These are phyloP conservation scores for Andricus grossulariae DNA, from an alignment of 1,140 invertebrate species.

Conservation along the genomic window DNA sequence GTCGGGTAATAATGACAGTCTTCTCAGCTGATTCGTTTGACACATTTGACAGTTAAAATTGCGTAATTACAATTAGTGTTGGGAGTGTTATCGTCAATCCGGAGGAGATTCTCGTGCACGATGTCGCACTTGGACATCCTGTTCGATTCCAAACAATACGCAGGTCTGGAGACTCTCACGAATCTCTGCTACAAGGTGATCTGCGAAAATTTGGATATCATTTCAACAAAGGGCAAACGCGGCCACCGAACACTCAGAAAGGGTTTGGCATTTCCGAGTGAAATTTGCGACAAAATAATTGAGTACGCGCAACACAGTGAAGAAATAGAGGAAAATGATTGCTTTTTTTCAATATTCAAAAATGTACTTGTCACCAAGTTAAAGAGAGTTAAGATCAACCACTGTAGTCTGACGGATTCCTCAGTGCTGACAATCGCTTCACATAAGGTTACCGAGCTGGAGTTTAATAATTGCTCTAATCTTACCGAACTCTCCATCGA, in stretches of 20 bases:
- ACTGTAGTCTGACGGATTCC: constrained; percentile 83
- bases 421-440: constrained; percentile 82
- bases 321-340: constrained; percentile 77
- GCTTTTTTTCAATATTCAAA: constrained; percentile 84
- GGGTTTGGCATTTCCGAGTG: constrained; percentile 80
- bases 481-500: constrained; percentile 79
- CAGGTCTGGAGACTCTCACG: constrained; percentile 73
- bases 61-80: constrained; percentile 47
- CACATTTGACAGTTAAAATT: constrained; percentile 57
- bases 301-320: constrained; percentile 78
- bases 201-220: constrained; percentile 79
- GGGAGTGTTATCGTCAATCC: constrained; percentile 31
- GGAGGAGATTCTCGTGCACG: not conserved
- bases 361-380: constrained; percentile 82
- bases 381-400: constrained; percentile 81
- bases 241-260: constrained; percentile 71
- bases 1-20: constrained; percentile 24
- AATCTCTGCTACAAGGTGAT: constrained; percentile 81
- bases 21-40: constrained; percentile 51
- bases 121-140: constrained; percentile 67
- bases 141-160: constrained; percentile 63
- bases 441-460: constrained; percentile 84
- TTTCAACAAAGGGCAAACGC: constrained; percentile 71
- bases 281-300: constrained; percentile 84
- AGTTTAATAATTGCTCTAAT: constrained; percentile 83